phyloP scores from a whole-genome alignment of 2,888 invertebrate genomes.

The Rosalia funebris region DNA sequence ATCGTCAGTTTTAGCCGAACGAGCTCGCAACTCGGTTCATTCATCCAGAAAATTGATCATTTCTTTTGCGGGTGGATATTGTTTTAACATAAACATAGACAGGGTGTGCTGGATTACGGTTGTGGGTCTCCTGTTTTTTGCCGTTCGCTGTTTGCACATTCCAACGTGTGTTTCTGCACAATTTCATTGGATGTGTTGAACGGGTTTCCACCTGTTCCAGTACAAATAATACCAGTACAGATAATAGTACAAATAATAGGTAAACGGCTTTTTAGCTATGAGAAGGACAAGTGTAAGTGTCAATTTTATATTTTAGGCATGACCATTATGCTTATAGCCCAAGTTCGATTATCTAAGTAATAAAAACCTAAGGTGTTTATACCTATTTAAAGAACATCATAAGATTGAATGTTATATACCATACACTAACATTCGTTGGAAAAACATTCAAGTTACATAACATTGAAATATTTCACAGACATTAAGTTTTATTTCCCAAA shows the following conservation, averaged over 20 bases:
- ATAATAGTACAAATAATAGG: no score
- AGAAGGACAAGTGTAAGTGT: not conserved
- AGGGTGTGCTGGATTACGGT: not conserved
- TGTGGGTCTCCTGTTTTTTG: not conserved
- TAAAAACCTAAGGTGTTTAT: no score
- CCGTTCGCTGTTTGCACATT: not conserved
- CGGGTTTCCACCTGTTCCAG: not conserved
- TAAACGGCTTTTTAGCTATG: not conserved
- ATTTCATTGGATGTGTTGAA: not conserved
- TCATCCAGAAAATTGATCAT: constrained; percentile 47
- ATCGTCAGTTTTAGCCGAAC: constrained; percentile 46
- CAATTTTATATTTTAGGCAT: no score
- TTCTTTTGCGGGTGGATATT: constrained; percentile 32
- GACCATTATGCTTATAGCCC: no score
- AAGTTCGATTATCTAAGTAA: no score
- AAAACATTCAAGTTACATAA: no score
- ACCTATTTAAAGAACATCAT: no score
- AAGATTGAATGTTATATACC: no score
- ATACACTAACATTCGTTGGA: no score
- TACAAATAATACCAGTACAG: no score
- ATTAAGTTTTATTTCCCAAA: no score
- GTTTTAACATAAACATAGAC: constrained; percentile 24
- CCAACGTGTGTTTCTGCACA: not conserved
- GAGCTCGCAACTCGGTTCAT: constrained; percentile 42
- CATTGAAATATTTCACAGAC: no score